Conservation (phyloP, 1,140 invertebrate genomes). For the Drosophila bipectinata region DNA sequence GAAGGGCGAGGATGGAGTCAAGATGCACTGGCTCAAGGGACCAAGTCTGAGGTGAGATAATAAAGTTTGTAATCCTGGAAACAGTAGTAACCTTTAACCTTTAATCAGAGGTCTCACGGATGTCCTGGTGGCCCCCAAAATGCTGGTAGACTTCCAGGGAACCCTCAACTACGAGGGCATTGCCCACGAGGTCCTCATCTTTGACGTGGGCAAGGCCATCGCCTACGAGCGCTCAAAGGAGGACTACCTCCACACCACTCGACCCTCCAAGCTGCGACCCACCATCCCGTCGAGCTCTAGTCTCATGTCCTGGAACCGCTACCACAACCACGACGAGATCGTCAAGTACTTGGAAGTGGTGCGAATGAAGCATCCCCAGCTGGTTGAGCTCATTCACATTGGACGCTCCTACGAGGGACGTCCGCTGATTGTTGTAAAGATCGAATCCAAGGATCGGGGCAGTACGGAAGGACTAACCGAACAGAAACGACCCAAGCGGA, state of each 20-base stretch:
- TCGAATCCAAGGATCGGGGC: conserved; percentile 63
- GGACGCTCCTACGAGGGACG: conserved; percentile 90
- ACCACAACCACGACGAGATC: conserved; percentile 88
- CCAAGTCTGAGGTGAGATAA: conserved; percentile 69
- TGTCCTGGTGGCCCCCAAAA: conserved; percentile 88
- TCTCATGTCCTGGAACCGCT: conserved; percentile 86
- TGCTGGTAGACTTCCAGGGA: conserved; percentile 87
- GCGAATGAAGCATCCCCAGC: conserved; percentile 86
- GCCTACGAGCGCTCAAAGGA: conserved; percentile 85
- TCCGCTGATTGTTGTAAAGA: conserved; percentile 86
- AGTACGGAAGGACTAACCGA: conserved; percentile 43
- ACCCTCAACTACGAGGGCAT: conserved; percentile 87
- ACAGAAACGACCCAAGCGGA: conserved; percentile 71
- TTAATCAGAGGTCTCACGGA: conserved; percentile 87
- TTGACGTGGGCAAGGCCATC: conserved; percentile 89
- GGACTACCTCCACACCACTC: conserved; percentile 58
- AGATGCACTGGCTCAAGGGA: conserved; percentile 82
- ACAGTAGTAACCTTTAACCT: too few relatives aligned
- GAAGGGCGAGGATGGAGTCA: conserved; percentile 69
- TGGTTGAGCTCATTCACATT: conserved; percentile 88
- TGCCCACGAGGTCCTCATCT: conserved; percentile 88
- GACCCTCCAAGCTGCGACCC: conserved; percentile 40
- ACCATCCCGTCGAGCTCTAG: conserved; percentile 7
- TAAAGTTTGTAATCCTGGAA: too few relatives aligned
- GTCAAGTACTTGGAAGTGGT: conserved; percentile 88